Evolutionary conservation across 2,113 vertebrate species (phyloP).

Genomic region (Prinia subflava): DNA sequence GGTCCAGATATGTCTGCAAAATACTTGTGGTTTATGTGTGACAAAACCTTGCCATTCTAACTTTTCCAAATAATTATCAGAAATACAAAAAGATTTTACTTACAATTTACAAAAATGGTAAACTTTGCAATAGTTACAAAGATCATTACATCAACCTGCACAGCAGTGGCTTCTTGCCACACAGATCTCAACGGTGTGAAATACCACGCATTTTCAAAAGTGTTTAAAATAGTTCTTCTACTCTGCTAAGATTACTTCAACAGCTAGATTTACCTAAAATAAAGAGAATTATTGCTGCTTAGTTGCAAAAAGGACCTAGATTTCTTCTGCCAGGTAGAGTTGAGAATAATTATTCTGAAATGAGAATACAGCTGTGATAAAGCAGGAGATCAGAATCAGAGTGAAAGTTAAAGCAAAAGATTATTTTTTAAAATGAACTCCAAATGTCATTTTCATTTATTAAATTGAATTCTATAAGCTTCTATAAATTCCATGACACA

Average conservation of each 20-base stretch:
- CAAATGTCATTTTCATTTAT: neutral
- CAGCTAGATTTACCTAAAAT: neutral
- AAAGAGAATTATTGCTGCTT: neutral
- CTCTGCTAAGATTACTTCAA: neutral
- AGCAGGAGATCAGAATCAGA: neutral
- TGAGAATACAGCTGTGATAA: neutral
- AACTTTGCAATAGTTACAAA: neutral
- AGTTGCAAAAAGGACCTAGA: neutral
- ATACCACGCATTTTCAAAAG: neutral
- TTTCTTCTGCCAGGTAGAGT: neutral
- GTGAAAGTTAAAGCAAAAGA: neutral
- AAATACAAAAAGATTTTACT: neutral
- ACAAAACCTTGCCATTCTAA: neutral
- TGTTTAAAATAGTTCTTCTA: neutral
- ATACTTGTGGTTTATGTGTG: neutral
- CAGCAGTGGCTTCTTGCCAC: neutral
- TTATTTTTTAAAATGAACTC: neutral
- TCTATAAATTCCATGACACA: neutral
- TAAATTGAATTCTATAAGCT: neutral
- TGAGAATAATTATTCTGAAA: neutral
- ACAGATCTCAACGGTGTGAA: accelerated
- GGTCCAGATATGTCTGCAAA: neutral
- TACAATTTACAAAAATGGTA: neutral
- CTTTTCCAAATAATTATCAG: neutral
- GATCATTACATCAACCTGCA: neutral